A percentile compares a stretch with the other conserved stretches of the same genome.
Conservation (phyloP, 2,797 vertebrate species). For the Spea hammondii region DNA sequence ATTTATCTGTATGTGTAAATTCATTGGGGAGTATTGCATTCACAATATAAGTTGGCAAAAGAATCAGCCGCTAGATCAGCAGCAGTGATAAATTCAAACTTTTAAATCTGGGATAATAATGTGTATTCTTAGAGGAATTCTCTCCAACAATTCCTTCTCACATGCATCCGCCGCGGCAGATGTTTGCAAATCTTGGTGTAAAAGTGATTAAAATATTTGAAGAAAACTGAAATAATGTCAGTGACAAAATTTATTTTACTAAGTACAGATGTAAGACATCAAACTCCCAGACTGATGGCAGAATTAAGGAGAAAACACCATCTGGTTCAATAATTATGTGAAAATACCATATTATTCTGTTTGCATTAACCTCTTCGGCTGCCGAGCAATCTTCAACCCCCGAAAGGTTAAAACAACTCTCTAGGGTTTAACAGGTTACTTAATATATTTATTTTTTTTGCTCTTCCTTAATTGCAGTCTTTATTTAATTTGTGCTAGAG, state of each 20-base stretch:
- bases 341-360: conserved; percentile 77
- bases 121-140: conserved; percentile 62
- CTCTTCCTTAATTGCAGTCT: conserved; percentile 67
- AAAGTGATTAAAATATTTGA: conserved; percentile 79
- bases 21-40: too few species aligned
- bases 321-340: conserved; percentile 85
- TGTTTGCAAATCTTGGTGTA: conserved; percentile 77
- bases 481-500: conserved; percentile 72
- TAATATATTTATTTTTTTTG: not conserved
- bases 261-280: conserved; percentile 82
- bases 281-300: conserved; percentile 80
- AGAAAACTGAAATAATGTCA: conserved; percentile 80
- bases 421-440: conserved; percentile 5
- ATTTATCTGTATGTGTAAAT: too few species aligned
- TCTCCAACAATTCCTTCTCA: conserved; percentile 66
- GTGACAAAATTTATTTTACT: conserved; percentile 78
- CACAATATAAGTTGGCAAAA: conserved; percentile 26
- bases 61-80: conserved; percentile 55
- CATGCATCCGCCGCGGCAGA: conserved; percentile 68
- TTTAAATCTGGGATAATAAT: conserved; percentile 57
- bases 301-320: conserved; percentile 89
- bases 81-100: conserved; percentile 57
- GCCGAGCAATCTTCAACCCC: not conserved
- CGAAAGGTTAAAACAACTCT: not conserved
- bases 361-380: conserved; percentile 68